A percentile compares a stretch with the other conserved stretches of the same genome.
Conservation (phyloP, 1,140 invertebrate genomes). For the Halictus rubicundus region DNA sequence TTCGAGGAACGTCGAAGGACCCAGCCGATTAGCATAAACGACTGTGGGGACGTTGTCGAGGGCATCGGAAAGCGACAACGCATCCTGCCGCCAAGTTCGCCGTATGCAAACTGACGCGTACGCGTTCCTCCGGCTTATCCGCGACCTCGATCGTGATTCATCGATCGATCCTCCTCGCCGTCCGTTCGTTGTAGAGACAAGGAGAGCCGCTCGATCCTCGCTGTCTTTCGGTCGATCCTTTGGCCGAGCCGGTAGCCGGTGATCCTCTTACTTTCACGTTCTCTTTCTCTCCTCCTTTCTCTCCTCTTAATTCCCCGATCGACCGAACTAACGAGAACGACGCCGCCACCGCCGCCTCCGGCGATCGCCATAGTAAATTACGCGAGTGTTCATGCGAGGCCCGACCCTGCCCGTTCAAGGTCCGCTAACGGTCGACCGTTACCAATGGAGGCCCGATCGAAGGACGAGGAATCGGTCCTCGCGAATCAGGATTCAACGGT, state of each 20-base stretch:
- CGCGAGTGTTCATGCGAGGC: constrained; percentile 66
- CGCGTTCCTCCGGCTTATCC: constrained; percentile 30
- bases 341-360: constrained; percentile 62
- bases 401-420: constrained; percentile 62
- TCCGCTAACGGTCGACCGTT: constrained; percentile 77
- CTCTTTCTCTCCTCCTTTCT: constrained; percentile 24
- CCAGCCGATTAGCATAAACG: constrained; percentile 72
- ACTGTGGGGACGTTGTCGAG: constrained; percentile 9
- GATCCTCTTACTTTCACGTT: constrained; percentile 40
- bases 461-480: neutral
- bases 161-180: constrained; percentile 53
- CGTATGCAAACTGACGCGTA: constrained; percentile 36
- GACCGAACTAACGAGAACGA: constrained; percentile 59
- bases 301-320: constrained; percentile 59
- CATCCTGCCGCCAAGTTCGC: constrained; percentile 15
- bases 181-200: constrained; percentile 8
- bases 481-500: no score
- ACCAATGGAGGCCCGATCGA: constrained; percentile 49
- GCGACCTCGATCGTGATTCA: constrained; percentile 58
- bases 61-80: constrained; percentile 1
- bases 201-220: no score
- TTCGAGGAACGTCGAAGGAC: no score
- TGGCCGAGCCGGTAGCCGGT: constrained; percentile 24
- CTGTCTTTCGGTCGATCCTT: no score
- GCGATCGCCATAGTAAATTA: constrained; percentile 77